A percentile compares a stretch with the other conserved stretches of the same genome.
These are phyloP conservation scores for Epinephelus coioides DNA, from an alignment of 2,797 vertebrate species.

Conservation along the genomic window DNA sequence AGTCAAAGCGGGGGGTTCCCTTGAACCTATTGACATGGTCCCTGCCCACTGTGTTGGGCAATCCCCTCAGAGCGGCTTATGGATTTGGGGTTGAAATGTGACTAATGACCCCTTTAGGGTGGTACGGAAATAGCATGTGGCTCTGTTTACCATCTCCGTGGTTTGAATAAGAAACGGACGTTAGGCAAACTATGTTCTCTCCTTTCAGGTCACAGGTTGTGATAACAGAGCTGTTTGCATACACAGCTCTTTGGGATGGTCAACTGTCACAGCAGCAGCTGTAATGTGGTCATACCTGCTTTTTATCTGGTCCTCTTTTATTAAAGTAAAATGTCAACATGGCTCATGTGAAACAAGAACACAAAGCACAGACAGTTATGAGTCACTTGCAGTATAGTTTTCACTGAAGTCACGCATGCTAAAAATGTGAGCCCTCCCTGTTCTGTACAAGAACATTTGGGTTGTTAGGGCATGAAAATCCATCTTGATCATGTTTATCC, in stretches of 20 bases:
- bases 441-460: background rate
- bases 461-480: too few species aligned
- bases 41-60: slow-evolving; percentile 61
- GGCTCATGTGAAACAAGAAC: too few species aligned
- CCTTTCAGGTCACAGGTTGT: slow-evolving; percentile 6
- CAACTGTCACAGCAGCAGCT: slow-evolving; percentile 8
- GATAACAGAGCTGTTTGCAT: slow-evolving; percentile 15
- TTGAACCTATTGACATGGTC: slow-evolving; percentile 67
- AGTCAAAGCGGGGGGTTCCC: slow-evolving; percentile 42
- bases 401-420: background rate
- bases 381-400: background rate
- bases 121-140: slow-evolving; percentile 67
- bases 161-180: slow-evolving; percentile 42
- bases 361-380: too few species aligned
- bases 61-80: slow-evolving; percentile 57
- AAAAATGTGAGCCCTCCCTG: background rate
- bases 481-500: too few species aligned
- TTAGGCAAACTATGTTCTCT: slow-evolving; percentile 17
- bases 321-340: too few species aligned
- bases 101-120: slow-evolving; percentile 65
- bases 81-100: slow-evolving; percentile 69
- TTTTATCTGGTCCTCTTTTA: background rate
- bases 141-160: slow-evolving; percentile 69
- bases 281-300: background rate
- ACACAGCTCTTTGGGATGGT: background rate